Conservation (phyloP, 1,140 invertebrate genomes). For the Platyura marginata region DNA sequence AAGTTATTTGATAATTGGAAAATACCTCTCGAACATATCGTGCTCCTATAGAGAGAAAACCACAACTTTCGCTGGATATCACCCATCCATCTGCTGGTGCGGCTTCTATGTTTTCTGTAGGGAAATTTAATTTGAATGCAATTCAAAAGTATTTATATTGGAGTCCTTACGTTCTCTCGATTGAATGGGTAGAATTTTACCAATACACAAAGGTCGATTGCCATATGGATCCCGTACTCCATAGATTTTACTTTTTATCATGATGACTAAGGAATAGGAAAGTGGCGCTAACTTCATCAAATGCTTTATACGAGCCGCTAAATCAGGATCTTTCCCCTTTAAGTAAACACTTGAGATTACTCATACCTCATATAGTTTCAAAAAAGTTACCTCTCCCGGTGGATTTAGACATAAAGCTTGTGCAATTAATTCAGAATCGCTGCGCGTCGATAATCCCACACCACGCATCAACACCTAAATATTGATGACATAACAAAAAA, state of each 20-base stretch:
- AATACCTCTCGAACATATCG: conserved; percentile 61
- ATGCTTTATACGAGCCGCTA: conserved; percentile 76
- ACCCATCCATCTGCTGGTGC: conserved; percentile 74
- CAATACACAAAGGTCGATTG: conserved; percentile 85
- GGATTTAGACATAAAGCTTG: conserved; percentile 87
- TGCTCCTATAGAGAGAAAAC: conserved; percentile 86
- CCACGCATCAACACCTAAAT: conserved; percentile 67
- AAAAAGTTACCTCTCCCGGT: conserved; percentile 52
- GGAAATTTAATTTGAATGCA: no score
- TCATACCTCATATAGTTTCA: not conserved
- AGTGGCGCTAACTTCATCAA: conserved; percentile 80
- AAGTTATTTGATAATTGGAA: conserved; percentile 23
- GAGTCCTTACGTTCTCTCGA: conserved; percentile 11
- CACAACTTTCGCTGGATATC: conserved; percentile 91
- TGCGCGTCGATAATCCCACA: conserved; percentile 84
- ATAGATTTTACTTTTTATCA: conserved; percentile 87
- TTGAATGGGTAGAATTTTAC: conserved; percentile 66
- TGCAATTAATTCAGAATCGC: conserved; percentile 91
- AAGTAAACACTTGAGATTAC: not conserved
- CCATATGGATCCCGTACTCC: conserved; percentile 91
- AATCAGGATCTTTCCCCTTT: conserved; percentile 59
- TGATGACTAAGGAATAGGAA: conserved; percentile 86
- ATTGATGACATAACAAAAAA: not conserved
- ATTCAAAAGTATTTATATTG: no score
- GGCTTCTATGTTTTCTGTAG: conserved; percentile 22